phyloP scores from a whole-genome alignment of 2,797 vertebrate species.

The Hippocampus kuda region DNA sequence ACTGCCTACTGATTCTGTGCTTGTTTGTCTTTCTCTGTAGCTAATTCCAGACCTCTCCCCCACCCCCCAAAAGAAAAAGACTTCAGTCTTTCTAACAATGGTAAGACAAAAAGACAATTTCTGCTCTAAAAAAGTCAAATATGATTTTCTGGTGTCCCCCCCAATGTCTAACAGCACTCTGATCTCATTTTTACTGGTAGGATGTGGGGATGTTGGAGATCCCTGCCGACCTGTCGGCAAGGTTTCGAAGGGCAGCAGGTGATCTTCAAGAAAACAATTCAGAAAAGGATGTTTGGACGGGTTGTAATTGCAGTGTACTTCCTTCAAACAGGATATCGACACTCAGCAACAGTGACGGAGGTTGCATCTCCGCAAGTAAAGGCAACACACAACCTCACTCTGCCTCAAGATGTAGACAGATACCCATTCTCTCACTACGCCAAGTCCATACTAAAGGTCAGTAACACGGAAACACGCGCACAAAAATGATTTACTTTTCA shows the following conservation, averaged over 20 bases:
- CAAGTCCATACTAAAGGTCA: slow-evolving; percentile 74
- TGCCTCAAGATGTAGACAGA: slow-evolving; percentile 76
- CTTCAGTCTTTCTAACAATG: slow-evolving; percentile 51
- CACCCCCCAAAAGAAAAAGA: slow-evolving; percentile 20
- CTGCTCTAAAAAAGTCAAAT: neutral
- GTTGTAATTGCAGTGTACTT: neutral
- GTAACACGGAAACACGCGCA: neutral
- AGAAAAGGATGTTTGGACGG: neutral
- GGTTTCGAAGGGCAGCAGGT: slow-evolving; percentile 73
- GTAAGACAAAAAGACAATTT: slow-evolving; percentile 42
- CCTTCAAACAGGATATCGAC: slow-evolving; percentile 56
- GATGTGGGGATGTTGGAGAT: slow-evolving; percentile 84
- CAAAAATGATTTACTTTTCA: neutral
- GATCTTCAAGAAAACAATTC: slow-evolving; percentile 16
- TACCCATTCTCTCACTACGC: slow-evolving; percentile 84
- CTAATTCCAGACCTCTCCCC: slow-evolving; percentile 38
- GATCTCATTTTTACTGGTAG: slow-evolving; percentile 46
- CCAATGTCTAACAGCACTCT: neutral
- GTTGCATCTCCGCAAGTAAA: slow-evolving; percentile 76
- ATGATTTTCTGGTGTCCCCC: too few species aligned
- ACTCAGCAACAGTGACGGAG: slow-evolving; percentile 66
- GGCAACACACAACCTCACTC: slow-evolving; percentile 61
- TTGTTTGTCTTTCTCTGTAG: slow-evolving; percentile 40
- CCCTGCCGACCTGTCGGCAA: slow-evolving; percentile 80
- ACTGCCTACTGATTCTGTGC: neutral